Percentiles rank a stretch among this genome's conserved stretches.
Evolutionary conservation across 2,888 invertebrate species (phyloP).

Genomic region (Philopedon plagiatum): DNA sequence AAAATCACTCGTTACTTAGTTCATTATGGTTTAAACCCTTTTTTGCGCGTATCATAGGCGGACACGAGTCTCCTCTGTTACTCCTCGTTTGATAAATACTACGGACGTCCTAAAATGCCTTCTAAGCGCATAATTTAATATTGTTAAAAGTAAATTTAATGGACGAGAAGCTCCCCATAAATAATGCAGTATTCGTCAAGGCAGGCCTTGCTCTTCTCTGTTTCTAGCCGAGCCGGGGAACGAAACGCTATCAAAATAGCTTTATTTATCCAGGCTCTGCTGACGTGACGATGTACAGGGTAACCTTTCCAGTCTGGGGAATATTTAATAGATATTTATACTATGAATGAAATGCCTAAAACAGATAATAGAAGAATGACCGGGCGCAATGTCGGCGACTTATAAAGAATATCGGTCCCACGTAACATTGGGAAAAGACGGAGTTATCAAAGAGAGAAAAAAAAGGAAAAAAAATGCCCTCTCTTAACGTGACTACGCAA

Average conservation of each 20-base stretch:
- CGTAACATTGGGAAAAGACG: too few species aligned
- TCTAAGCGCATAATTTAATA: conserved; percentile 36
- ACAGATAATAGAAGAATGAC: too few species aligned
- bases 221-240: conserved; percentile 1
- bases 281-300: neutral
- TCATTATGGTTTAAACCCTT: too few species aligned
- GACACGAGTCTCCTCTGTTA: neutral
- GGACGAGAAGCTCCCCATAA: conserved; percentile 37
- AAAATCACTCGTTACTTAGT: too few species aligned
- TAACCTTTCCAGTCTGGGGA: neutral
- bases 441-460: too few species aligned
- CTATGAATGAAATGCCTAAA: too few species aligned
- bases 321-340: too few species aligned
- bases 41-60: neutral
- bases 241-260: conserved; percentile 8
- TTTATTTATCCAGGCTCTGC: conserved; percentile 2
- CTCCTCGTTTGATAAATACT: neutral
- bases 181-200: conserved; percentile 32
- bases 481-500: too few species aligned
- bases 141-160: conserved; percentile 44
- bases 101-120: conserved; percentile 1
- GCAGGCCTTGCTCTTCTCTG: conserved; percentile 31
- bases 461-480: too few species aligned
- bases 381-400: too few species aligned
- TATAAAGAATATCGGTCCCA: too few species aligned